phyloP scores from a whole-genome alignment of 2,113 vertebrate genomes.

The Gambusia holbrooki region DNA sequence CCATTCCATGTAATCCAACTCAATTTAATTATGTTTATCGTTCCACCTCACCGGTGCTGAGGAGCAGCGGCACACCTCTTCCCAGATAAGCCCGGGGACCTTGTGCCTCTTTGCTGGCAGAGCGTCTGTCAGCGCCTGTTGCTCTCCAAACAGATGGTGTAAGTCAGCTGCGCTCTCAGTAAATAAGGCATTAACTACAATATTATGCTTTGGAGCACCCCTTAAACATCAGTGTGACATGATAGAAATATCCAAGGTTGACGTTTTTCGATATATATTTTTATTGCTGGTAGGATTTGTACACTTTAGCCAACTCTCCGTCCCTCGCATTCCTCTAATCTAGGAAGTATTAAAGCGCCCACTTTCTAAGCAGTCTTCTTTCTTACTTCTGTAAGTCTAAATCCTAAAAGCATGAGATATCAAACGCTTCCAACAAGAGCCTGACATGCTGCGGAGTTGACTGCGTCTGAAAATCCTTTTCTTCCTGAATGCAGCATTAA shows the following conservation, averaged over 20 bases:
- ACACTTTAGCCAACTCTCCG: constrained; percentile 22
- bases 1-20: constrained; percentile 81
- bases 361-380: constrained; percentile 17
- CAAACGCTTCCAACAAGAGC: constrained; percentile 1
- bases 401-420: constrained; percentile 23
- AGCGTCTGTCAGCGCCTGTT: constrained; percentile 66
- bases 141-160: constrained; percentile 71
- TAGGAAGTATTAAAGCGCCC: constrained; percentile 25
- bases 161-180: constrained; percentile 62
- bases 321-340: constrained; percentile 5
- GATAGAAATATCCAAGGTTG: constrained; percentile 42
- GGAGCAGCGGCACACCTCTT: constrained; percentile 68
- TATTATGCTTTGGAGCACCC: constrained; percentile 36
- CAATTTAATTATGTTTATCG: constrained; percentile 83
- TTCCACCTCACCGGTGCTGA: constrained; percentile 70
- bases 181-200: constrained; percentile 53
- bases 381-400: constrained; percentile 31
- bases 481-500: constrained; percentile 2
- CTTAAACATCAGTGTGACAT: constrained; percentile 33
- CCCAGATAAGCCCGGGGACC: constrained; percentile 73
- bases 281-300: constrained; percentile 26
- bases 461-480: not conserved
- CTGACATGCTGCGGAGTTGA: not conserved
- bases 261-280: constrained; percentile 23
- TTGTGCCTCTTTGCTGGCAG: constrained; percentile 65